Evolutionary conservation across 2,888 invertebrate genomes (phyloP).

Genomic region (Mongoloraphidia duomilia): DNA sequence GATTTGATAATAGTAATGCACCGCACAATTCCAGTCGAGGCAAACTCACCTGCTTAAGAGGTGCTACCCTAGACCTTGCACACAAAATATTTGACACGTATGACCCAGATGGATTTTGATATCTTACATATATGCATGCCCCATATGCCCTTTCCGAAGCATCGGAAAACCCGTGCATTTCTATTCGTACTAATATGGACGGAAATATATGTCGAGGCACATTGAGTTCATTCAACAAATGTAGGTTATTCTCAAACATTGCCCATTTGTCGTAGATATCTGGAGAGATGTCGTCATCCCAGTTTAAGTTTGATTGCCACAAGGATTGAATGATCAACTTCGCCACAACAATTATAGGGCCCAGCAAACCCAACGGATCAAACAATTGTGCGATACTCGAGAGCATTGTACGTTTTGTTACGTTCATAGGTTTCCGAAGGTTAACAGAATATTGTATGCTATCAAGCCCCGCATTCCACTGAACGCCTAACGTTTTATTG

Average conservation of each 20-base stretch:
- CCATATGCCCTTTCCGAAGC: no score
- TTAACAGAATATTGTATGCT: neutral
- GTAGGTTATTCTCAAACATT: no score
- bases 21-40: conserved; percentile 12
- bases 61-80: conserved; percentile 10
- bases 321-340: neutral
- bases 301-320: neutral
- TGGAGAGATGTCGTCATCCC: no score
- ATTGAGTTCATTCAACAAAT: no score
- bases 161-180: no score
- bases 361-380: neutral
- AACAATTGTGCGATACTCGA: neutral
- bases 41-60: conserved; percentile 9
- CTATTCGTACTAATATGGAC: no score
- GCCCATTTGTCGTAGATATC: no score
- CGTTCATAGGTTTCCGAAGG: neutral
- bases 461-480: neutral
- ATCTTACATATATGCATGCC: no score
- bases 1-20: conserved; percentile 9
- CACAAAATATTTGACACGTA: no score
- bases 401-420: neutral
- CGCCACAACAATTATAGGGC: neutral
- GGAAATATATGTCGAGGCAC: no score
- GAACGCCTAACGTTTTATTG: neutral
- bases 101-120: no score